phyloP scores from a whole-genome alignment of 2,113 vertebrate species.

The Benitochromis conjunctus region DNA sequence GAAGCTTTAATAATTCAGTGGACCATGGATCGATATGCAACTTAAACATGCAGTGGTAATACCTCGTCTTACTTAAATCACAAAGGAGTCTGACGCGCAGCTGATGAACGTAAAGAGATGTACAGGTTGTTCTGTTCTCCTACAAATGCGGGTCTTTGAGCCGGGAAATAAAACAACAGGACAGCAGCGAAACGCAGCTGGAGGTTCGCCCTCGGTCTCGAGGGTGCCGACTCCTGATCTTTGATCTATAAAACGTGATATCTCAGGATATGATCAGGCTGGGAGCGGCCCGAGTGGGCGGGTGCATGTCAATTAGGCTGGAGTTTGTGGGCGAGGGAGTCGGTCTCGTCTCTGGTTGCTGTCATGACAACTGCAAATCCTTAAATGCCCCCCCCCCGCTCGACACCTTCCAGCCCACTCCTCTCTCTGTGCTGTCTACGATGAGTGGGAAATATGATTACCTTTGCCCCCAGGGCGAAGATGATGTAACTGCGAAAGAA shows the following conservation, averaged over 20 bases:
- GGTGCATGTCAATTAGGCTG: conserved; percentile 20
- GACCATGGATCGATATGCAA: not conserved
- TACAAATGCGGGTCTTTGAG: not conserved
- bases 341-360: conserved; percentile 21
- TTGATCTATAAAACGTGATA: not conserved
- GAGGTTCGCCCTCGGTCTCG: not conserved
- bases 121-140: not conserved
- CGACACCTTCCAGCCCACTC: not conserved
- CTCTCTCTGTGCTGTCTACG: not conserved
- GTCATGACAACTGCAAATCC: conserved; percentile 53
- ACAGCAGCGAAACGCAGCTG: not conserved
- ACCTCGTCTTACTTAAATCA: not conserved
- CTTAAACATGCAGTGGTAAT: not conserved
- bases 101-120: not conserved
- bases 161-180: not conserved
- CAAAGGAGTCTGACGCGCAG: not conserved
- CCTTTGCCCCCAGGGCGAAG: not conserved
- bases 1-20: conserved; percentile 13
- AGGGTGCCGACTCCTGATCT: not conserved
- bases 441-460: conserved; percentile 34
- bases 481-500: not conserved
- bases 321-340: conserved; percentile 21
- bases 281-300: not conserved
- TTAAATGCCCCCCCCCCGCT: not conserved
- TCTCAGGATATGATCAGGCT: not conserved